These are phyloP conservation scores for Stenopsyche tienmushanensis DNA, from an alignment of 1,140 invertebrate genomes.

Conservation along the genomic window DNA sequence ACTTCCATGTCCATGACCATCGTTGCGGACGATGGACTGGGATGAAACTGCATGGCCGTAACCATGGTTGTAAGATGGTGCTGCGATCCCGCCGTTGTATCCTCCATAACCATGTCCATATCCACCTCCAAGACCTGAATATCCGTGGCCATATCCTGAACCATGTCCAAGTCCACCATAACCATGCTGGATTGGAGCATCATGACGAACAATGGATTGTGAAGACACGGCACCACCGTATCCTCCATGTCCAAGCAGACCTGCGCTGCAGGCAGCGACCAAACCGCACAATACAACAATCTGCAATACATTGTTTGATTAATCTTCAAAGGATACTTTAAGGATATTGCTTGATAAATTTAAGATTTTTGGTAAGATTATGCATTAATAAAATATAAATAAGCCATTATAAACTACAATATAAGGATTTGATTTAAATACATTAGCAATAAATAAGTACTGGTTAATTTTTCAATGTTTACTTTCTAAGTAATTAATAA, in stretches of 20 bases:
- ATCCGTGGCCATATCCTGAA: background rate
- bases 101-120: conserved; percentile 16
- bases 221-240: conserved; percentile 51
- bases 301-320: too few species aligned
- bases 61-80: conserved; percentile 12
- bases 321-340: background rate
- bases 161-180: conserved; percentile 10
- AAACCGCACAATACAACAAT: conserved; percentile 40
- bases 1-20: conserved; percentile 39
- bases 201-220: conserved; percentile 50
- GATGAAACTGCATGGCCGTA: conserved; percentile 24
- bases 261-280: conserved; percentile 50
- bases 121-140: background rate
- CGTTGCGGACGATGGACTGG: conserved; percentile 18
- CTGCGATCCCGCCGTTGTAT: background rate
- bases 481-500: too few species aligned
- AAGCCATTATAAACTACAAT: too few species aligned
- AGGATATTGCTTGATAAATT: background rate
- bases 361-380: background rate
- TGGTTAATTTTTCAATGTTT: too few species aligned
- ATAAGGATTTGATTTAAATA: too few species aligned
- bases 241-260: conserved; percentile 43
- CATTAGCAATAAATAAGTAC: too few species aligned
- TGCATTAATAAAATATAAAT: too few species aligned
- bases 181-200: conserved; percentile 36